Conservation (phyloP, 2,888 invertebrate genomes). For the Agriopis aurantiaria region DNA sequence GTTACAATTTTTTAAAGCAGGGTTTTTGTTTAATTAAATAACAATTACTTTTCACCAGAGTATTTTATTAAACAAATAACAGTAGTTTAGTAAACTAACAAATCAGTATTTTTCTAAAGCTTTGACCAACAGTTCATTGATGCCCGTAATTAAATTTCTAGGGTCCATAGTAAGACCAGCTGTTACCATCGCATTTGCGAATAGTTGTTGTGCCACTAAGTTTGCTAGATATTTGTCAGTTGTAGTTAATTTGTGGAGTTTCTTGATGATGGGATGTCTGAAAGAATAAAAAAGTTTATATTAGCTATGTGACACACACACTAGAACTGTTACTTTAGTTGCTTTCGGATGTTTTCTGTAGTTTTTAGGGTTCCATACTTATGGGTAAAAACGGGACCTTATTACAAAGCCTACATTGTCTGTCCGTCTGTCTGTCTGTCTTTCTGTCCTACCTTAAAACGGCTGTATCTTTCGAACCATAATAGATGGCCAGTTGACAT, state of each 20-base stretch:
- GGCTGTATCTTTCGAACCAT: too few species aligned
- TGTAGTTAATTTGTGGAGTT: conserved; percentile 91
- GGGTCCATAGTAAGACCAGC: conserved; percentile 98
- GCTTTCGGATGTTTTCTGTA: too few species aligned
- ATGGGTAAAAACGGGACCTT: too few species aligned
- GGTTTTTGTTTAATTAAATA: neutral
- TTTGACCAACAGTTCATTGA: conserved; percentile 94
- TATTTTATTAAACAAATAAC: conserved; percentile 29
- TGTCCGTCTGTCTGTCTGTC: too few species aligned
- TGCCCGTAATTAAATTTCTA: conserved; percentile 92
- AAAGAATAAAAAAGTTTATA: conserved; percentile 50
- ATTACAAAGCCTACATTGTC: too few species aligned
- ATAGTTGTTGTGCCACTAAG: conserved; percentile 95
- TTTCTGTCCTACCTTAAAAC: too few species aligned
- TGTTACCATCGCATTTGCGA: conserved; percentile 97
- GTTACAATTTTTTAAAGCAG: too few species aligned
- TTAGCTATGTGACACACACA: too few species aligned
- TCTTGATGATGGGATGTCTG: conserved; percentile 96
- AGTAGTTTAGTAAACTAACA: conserved; percentile 18
- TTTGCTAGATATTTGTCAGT: conserved; percentile 93
- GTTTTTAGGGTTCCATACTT: too few species aligned
- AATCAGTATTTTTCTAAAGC: conserved; percentile 91
- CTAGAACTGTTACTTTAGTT: too few species aligned
- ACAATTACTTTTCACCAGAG: neutral
- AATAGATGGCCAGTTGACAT: too few species aligned